Percentiles rank a stretch among this genome's conserved stretches.
Evolutionary conservation across 2,888 invertebrate species (phyloP).

Genomic region (Eristalis intricaria): DNA sequence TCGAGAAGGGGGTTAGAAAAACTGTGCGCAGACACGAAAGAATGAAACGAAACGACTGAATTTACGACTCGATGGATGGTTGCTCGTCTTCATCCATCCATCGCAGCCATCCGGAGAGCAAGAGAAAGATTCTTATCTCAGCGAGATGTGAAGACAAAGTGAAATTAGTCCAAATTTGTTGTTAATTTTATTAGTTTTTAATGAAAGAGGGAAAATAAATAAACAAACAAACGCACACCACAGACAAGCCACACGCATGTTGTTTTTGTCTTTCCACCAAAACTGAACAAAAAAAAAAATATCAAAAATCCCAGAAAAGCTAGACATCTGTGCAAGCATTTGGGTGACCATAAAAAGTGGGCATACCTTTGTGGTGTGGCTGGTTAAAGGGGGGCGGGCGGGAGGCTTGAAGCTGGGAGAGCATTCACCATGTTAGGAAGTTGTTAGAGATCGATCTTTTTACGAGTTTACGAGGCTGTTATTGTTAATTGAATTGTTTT

Average conservation of each 20-base stretch:
- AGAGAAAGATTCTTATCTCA: conserved; percentile 28
- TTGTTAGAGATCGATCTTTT: conserved; percentile 52
- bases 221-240: background rate
- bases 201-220: background rate
- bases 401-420: background rate
- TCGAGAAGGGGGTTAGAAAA: background rate
- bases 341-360: background rate
- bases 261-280: background rate
- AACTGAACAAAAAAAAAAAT: background rate
- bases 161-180: conserved; percentile 62
- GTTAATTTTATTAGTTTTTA: conserved; percentile 39
- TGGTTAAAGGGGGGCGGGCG: too few species aligned
- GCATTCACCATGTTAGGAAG: conserved; percentile 59
- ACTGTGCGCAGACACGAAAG: background rate
- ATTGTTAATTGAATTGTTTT: conserved; percentile 70
- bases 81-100: background rate
- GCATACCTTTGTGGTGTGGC: background rate
- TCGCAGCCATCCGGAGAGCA: background rate
- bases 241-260: background rate
- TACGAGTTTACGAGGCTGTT: conserved; percentile 56
- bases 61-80: conserved; percentile 24
- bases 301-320: background rate
- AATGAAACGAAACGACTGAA: background rate
- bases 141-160: conserved; percentile 24
- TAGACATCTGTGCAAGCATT: background rate